Evolutionary conservation across 2,797 vertebrate genomes (phyloP), one percentile per base, ranked within the genome.

Genomic region (Scleropages formosus): DNA sequence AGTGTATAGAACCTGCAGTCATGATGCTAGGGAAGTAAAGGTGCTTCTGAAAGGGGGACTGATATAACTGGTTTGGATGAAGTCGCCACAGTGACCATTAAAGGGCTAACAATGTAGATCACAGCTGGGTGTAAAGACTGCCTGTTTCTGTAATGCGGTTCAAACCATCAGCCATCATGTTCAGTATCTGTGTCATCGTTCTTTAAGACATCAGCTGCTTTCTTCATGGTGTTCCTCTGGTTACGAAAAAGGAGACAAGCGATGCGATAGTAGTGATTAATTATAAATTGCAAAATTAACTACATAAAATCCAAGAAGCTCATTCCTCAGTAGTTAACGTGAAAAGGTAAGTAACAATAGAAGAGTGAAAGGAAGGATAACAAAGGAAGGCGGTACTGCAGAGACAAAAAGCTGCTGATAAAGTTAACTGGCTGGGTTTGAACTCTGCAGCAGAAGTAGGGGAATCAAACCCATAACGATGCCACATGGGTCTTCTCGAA

Each of bases 381-480:
- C 20, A 18, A 44, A 15, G 59, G 65, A 27, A 13, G 51, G 44
- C 49, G 49, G 51, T 27, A 31, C 27, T 58, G 16, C 22, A 64
- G 53, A 47, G 73, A 83, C 83, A 80, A 85, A 84, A 39, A n/a
- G 27, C 22, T 8, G 26, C 18, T 39, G 69, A 20, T 56, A 3
- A 27, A n/a, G 53, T 53, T 53, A 56, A 9, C 16, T 16, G 49
- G 12, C 22, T 20, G 24, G 49, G 49, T 53, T 60, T 46, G 13
- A 59, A 47, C 20, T 58, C 62, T 15, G 39, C 13, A 9, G 65
- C 64, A 22, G 64, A 66, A 16, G 22, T 13, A 4, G 53, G n/a
- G 49, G 53, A 31, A 9, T 26, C 15, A 49, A 31, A 66, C 63
- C 51, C 66, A 63, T 74, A 56, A 27, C 20, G 0, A 15, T 59